Base-by-base conservation (phyloP, 2,113 vertebrate genomes). In the Cinclus cinclus region DNA sequence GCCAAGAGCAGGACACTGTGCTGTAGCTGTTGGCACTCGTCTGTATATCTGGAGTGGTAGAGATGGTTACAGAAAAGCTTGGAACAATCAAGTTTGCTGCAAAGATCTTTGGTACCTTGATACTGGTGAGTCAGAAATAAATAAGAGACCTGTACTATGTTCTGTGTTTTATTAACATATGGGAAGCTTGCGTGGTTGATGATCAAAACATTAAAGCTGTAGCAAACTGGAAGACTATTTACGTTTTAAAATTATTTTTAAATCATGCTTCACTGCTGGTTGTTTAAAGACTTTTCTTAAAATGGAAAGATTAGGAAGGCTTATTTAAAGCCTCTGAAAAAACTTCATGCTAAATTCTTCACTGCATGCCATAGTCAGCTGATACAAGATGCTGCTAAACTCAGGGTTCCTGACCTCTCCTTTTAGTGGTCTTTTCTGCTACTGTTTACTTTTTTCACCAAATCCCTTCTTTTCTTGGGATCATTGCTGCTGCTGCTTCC, bases 51-150 rank as follows among this genome's bases (percentile, higher is more conserved):
- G 99, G 99, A 99, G 99, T 65, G 99, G 99, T 63, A 98, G 99
- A 55, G 99, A 99, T 42, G 99, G 99, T 62, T 99, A 99, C 96
- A 98, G 98, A 73, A 99, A 99, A 97, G 99, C 97, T 96, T 98
- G 99, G 97, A 99, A 99, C 97, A 99, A 98, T 98, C 99, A 99
- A 97, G 99, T 99, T 68, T 99, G 99, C 98, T 99, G 99, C 97
- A 99, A 99, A 96, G 99, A 99, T 96, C 98, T 99, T 91, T 99
- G 99, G 99, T 99, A 99, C 97, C 98, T 99, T 97, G 99, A 99
- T 97, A 99, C 99, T 91, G 99, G 99, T 99, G 97, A 98, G 98
- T 97, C 94, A 97, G 81, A 97, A 65, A 83, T 89, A 84, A 91
- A 10, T 52, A 42, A 84, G 68, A 81, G 9, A 37, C 39, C 77